Evolutionary conservation across 2,797 vertebrate species (phyloP).

Genomic region (Gallinago solitaria): DNA sequence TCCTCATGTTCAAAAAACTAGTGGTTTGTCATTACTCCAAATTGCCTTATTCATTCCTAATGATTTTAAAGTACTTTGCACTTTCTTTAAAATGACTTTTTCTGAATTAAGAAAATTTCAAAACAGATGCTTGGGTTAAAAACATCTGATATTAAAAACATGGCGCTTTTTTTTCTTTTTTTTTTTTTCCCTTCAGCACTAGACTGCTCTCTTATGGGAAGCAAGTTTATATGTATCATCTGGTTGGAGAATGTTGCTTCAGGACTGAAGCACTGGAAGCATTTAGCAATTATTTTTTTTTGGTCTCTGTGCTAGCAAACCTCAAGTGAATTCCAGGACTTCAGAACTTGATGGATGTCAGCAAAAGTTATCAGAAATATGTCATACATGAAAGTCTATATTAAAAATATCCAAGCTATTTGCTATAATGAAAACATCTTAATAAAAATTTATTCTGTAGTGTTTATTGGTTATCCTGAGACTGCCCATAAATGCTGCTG

Average conservation of each 20-base stretch:
- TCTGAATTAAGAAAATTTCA: slow-evolving; percentile 64
- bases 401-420: background rate
- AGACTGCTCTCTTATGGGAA: slow-evolving; percentile 67
- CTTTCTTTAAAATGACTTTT: slow-evolving; percentile 72
- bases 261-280: slow-evolving; percentile 41
- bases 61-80: slow-evolving; percentile 68
- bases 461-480: background rate
- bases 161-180: background rate
- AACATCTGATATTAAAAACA: slow-evolving; percentile 74
- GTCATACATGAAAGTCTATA: background rate
- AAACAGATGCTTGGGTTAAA: slow-evolving; percentile 73
- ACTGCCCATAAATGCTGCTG: background rate
- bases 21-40: slow-evolving; percentile 19
- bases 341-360: slow-evolving; percentile 30
- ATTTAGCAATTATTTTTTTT: slow-evolving; percentile 23
- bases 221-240: slow-evolving; percentile 68
- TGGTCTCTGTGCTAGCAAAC: slow-evolving; percentile 19
- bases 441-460: background rate
- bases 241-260: slow-evolving; percentile 74
- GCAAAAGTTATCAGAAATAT: slow-evolving; percentile 28
- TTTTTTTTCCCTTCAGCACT: slow-evolving; percentile 16
- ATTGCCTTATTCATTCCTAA: slow-evolving; percentile 59
- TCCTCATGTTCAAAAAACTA: background rate
- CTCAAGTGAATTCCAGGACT: slow-evolving; percentile 44
- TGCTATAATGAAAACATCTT: background rate